phyloP scores from a whole-genome alignment of 2,113 vertebrate genomes.

The Hemiscyllium ocellatum region DNA sequence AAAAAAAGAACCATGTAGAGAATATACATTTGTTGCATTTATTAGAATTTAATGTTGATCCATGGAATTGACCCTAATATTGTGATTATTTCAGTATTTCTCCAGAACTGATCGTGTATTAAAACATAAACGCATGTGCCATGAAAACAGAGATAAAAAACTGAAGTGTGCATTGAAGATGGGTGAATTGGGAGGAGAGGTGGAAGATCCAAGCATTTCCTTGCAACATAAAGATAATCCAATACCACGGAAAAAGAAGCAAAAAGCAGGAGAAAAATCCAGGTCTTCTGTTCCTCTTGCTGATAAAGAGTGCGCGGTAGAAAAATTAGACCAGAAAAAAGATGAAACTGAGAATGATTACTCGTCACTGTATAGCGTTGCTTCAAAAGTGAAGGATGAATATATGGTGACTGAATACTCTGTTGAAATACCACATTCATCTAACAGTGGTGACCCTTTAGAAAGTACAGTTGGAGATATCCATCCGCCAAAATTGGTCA shows the following conservation, averaged over 20 bases:
- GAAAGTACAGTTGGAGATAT: constrained; percentile 71
- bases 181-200: constrained; percentile 65
- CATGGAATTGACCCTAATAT: constrained; percentile 23
- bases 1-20: background rate
- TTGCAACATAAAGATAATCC: constrained; percentile 74
- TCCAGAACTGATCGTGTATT: constrained; percentile 95
- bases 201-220: constrained; percentile 67
- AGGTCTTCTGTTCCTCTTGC: constrained; percentile 49
- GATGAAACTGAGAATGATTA: constrained; percentile 66
- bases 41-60: background rate
- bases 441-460: constrained; percentile 58
- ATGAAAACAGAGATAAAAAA: constrained; percentile 89
- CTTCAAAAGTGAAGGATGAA: constrained; percentile 93
- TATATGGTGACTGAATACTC: constrained; percentile 87
- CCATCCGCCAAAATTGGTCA: constrained; percentile 80
- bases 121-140: constrained; percentile 99
- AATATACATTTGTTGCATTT: background rate
- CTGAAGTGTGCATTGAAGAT: constrained; percentile 75
- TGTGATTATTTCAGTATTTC: constrained; percentile 71
- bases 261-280: constrained; percentile 73
- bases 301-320: constrained; percentile 58
- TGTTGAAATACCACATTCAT: constrained; percentile 80
- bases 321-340: constrained; percentile 73
- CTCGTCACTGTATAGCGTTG: constrained; percentile 74
- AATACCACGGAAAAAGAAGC: constrained; percentile 90